Evolutionary conservation across 2,888 invertebrate genomes (phyloP), one percentile per base, ranked within the genome.

Genomic region (Mimachlamys varia): DNA sequence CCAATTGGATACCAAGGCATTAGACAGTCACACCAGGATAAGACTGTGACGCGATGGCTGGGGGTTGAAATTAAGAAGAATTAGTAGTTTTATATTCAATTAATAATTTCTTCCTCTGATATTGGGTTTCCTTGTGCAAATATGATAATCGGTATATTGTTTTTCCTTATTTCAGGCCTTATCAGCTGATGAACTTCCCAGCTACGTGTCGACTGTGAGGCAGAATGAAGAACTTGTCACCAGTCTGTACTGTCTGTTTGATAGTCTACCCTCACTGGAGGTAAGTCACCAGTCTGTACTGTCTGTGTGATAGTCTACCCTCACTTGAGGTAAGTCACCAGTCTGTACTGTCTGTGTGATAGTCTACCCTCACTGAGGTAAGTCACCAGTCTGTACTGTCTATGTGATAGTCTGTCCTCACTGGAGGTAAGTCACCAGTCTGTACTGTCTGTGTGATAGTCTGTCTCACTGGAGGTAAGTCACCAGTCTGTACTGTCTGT

Each of bases 161-260:
- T 53, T 53, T 7, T 53, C 12, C 19, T 53, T 91, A 13, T 93
- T 94, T 5, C 94, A 96, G 96, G 93, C 94, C 19, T 91, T 96
- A 76, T 92, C 95, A 0, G 93, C 93, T 87, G 94, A 93, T 89
- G 96, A 96, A 91, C 37, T 95, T 19, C 94, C 95, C 91, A 94
- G 94, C 15, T 96, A 95, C 92, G 95, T 95, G 15, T 94, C 93
- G 49, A 95, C 95, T 0, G 89, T 96, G 12, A 90, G 94, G 44
- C 94, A 94, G 88, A 95, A 95, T 92, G 94, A 95, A 17, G 95
- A 95, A 4, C 93, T 96, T 38, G 92, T 95, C 0, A 76, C 76
- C 27, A 76, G 27, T 27, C 76, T 76, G 5, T 76, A 76, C 13
- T 76, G 76, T 76, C 33, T 76, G 76, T 76, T 76, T 76, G 76